A percentile compares a stretch with the other conserved stretches of the same genome.
phyloP scores from a whole-genome alignment of 2,113 vertebrate species.

The Dascyllus trimaculatus region DNA sequence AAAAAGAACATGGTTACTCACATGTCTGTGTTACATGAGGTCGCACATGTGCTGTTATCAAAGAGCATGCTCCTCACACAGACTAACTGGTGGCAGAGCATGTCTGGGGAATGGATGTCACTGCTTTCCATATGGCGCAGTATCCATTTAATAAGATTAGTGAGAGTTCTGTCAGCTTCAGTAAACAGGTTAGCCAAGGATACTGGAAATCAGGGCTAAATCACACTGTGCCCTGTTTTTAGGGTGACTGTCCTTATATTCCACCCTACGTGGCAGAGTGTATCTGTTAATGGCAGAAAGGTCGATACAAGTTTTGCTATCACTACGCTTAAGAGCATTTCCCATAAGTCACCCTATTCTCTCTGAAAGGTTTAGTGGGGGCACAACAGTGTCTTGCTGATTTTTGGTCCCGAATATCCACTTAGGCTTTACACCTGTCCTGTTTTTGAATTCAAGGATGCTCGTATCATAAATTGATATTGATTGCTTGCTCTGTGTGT shows the following conservation, averaged over 20 bases:
- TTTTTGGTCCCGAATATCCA: slow-evolving; percentile 9
- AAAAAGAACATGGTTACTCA: slow-evolving; percentile 64
- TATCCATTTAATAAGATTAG: slow-evolving; percentile 57
- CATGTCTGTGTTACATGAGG: neutral
- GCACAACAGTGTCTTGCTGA: slow-evolving; percentile 7
- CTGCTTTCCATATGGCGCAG: slow-evolving; percentile 22
- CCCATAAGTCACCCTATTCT: slow-evolving; percentile 14
- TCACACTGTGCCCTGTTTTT: slow-evolving; percentile 8
- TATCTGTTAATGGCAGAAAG: neutral
- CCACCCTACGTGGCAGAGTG: neutral
- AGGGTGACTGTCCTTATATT: slow-evolving; percentile 8
- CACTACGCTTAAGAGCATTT: slow-evolving; percentile 23
- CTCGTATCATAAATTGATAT: neutral
- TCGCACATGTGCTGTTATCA: slow-evolving; percentile 17
- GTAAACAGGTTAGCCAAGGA: slow-evolving; percentile 22
- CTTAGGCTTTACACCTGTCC: neutral
- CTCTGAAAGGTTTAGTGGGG: slow-evolving; percentile 36
- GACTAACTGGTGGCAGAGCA: slow-evolving; percentile 1
- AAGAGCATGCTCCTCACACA: slow-evolving; percentile 17
- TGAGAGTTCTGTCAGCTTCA: slow-evolving; percentile 46
- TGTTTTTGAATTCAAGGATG: neutral
- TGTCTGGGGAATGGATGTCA: slow-evolving; percentile 20
- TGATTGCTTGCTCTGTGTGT: neutral
- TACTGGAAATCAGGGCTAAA: slow-evolving; percentile 18
- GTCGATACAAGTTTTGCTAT: slow-evolving; percentile 31